Evolutionary conservation across 1,140 invertebrate genomes (phyloP), one percentile per base, ranked within the genome.

Genomic region (Anastatus disparis): DNA sequence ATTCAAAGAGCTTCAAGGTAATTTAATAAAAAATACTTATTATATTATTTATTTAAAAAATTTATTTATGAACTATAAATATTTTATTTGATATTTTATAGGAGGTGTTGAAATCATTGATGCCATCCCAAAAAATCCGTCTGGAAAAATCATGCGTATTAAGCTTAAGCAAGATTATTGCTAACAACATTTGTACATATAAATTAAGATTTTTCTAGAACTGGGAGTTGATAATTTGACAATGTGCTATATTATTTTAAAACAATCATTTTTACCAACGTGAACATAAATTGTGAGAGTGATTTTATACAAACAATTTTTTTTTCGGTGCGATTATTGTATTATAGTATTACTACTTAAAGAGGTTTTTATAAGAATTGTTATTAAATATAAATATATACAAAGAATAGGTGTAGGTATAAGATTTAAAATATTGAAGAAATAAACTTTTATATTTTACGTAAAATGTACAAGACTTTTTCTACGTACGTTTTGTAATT

Each of bases 101-200:
- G 88, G 89, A 46, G 89, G 89, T 0, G 83, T 91, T 12, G 71
- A 72, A 13, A 85, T 90, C 29, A 66, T 90, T 7, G 82, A 89
- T 1, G 75, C 73, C 17, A 89, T 93, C 75, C 91, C 92, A 0
- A 92, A 91, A 79, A 91, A 87, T 80, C 70, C 89, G 2, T 87
- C 87, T 12, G 92, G 92, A 15, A 93, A 93, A 81, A 91, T 93
- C 74, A 78, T 93, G 22, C 81, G 90, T 72, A 55, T 78, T 40
- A 74, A 88, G 55, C 74, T 90, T 3, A 89, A 85, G 72, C 76
- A 77, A 24, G 17, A 70, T 2, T 78, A 65, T 26, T 42, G 63
- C 42, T 35, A 76, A 72, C 50, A 17, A n/a, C n/a, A n/a, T n/a
- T n/a, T n/a, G n/a, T n/a, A n/a, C n/a, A n/a, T n/a, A n/a, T n/a